A percentile compares a stretch with the other conserved stretches of the same genome.
Evolutionary conservation across 2,797 vertebrate species (phyloP).

Genomic region (Uromys caudimaculatus): DNA sequence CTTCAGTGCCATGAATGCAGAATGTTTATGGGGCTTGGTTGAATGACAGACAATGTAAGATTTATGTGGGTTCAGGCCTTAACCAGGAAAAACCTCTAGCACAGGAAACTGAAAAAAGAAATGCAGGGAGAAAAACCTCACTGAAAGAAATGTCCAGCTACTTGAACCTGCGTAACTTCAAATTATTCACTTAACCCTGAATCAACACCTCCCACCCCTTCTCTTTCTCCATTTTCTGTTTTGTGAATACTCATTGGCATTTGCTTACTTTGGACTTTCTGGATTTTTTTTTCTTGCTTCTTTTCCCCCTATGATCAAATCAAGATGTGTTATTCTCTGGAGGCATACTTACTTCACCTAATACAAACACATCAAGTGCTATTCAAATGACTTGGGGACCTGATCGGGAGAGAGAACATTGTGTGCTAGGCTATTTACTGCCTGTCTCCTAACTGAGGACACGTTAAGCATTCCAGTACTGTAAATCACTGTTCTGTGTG

Average conservation of each 20-base stretch:
- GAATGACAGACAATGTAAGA: slow-evolving; percentile 51
- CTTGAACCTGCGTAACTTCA: neutral
- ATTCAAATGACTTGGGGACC: neutral
- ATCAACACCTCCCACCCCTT: neutral
- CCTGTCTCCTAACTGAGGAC: neutral
- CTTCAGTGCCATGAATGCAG: neutral
- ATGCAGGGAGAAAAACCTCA: neutral
- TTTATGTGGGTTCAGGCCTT: slow-evolving; percentile 51
- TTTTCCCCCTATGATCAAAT: neutral
- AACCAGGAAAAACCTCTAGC: slow-evolving; percentile 21
- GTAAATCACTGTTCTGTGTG: neutral
- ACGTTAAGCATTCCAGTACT: neutral
- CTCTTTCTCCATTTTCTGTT: neutral
- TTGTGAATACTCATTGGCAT: neutral
- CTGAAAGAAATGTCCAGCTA: neutral
- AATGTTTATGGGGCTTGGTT: slow-evolving; percentile 69
- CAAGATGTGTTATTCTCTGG: neutral
- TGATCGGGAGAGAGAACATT: neutral
- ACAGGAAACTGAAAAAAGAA: neutral
- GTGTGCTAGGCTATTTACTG: neutral
- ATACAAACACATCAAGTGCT: neutral
- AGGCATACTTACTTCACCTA: neutral
- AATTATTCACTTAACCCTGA: neutral
- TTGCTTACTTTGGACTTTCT: neutral
- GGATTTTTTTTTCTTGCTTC: neutral